phyloP scores from a whole-genome alignment of 1,140 invertebrate species.

The Psilanteris sp. region DNA sequence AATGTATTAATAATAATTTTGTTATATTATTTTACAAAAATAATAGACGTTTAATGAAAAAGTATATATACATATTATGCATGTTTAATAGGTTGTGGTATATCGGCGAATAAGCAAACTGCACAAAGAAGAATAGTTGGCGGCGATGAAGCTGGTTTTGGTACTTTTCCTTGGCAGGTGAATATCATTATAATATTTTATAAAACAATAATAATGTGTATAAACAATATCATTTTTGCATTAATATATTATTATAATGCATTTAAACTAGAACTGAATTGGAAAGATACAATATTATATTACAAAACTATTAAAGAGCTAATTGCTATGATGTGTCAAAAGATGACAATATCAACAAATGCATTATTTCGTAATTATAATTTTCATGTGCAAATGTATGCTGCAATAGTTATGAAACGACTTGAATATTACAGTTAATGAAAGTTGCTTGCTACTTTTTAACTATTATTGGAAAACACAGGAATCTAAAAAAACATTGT shows the following conservation, averaged over 20 bases:
- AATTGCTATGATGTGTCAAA: no score
- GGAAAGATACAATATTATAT: no score
- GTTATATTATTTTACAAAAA: no score
- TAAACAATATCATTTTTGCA: no score
- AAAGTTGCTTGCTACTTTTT: conserved; percentile 38
- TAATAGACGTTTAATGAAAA: no score
- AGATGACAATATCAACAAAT: conserved; percentile 19
- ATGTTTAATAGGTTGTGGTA: conserved; percentile 87
- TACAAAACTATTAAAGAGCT: no score
- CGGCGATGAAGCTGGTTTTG: conserved; percentile 95
- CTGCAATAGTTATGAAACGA: conserved; percentile 31
- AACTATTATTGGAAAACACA: conserved; percentile 36
- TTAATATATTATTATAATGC: no score
- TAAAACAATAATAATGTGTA: no score
- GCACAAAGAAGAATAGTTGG: conserved; percentile 94
- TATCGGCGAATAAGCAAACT: conserved; percentile 89
- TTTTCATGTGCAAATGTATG: conserved; percentile 31
- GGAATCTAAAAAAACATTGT: conserved; percentile 34
- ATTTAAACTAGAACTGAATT: no score
- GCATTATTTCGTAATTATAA: conserved; percentile 26
- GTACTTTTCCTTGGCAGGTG: conserved; percentile 96
- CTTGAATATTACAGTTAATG: conserved; percentile 22
- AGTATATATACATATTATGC: no score
- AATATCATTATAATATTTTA: conserved; percentile 34
- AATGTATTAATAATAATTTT: no score